A percentile compares a stretch with the other conserved stretches of the same genome.
These are phyloP conservation scores for Eupithecia pulchellata DNA, from an alignment of 2,888 invertebrate species.

Conservation along the genomic window DNA sequence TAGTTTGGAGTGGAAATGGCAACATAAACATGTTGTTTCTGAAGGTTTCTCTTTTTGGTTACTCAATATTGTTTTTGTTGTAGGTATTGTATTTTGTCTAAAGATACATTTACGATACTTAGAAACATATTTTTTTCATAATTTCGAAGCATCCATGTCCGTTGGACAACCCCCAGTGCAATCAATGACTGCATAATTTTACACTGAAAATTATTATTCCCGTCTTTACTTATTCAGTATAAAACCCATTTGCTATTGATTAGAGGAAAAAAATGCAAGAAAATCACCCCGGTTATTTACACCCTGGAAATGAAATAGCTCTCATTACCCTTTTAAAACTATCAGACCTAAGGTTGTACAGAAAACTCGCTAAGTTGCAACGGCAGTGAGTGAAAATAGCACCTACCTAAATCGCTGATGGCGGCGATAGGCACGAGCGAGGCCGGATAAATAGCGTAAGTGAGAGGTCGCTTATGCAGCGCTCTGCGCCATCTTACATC, in stretches of 20 bases:
- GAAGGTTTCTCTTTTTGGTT: background rate
- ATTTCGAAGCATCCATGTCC: too few species aligned
- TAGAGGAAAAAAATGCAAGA: too few species aligned
- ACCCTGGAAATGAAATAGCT: background rate
- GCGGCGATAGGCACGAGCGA: constrained; percentile 15
- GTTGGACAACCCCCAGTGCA: too few species aligned
- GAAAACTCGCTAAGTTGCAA: background rate
- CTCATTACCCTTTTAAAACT: background rate
- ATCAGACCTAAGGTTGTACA: background rate
- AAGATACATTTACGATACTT: background rate
- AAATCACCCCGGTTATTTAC: too few species aligned
- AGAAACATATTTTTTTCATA: too few species aligned
- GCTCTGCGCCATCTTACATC: constrained; percentile 5
- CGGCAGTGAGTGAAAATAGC: constrained; percentile 9
- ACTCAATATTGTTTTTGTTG: background rate
- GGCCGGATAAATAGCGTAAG: constrained; percentile 21
- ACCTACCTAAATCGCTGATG: constrained; percentile 10
- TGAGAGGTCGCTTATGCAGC: constrained; percentile 20
- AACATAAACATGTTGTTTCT: background rate
- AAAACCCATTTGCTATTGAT: too few species aligned
- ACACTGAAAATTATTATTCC: too few species aligned
- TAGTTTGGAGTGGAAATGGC: background rate
- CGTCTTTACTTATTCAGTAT: too few species aligned
- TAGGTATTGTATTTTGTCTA: background rate
- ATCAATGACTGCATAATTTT: too few species aligned